Conservation (phyloP, 1,140 invertebrate species). For the Cyrtorhinus lividipennis region DNA sequence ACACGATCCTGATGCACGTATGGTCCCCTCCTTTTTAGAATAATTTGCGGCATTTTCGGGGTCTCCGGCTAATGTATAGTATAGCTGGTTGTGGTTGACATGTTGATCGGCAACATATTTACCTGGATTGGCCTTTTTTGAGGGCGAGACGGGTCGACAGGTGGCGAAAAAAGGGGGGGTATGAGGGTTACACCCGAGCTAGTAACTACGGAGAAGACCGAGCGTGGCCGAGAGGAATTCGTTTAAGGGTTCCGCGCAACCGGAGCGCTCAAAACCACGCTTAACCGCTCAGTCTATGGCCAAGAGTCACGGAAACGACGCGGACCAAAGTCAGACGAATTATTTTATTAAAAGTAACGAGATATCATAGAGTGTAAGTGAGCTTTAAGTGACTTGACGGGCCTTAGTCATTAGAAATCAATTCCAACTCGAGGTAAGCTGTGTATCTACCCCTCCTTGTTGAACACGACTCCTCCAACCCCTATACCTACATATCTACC, state of each 20-base stretch:
- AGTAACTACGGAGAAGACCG: background rate
- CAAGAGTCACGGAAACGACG: slow-evolving; percentile 7
- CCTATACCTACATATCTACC: too few species aligned
- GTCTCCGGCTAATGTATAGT: background rate
- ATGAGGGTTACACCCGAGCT: too few species aligned
- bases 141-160: background rate
- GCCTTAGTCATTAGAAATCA: too few species aligned
- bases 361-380: slow-evolving; percentile 2
- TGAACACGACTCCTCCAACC: too few species aligned
- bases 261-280: slow-evolving; percentile 1
- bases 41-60: background rate
- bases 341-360: background rate
- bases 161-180: too few species aligned
- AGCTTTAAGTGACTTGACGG: too few species aligned
- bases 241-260: background rate
- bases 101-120: background rate
- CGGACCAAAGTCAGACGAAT: slow-evolving; percentile 3
- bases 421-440: too few species aligned
- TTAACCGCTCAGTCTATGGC: background rate
- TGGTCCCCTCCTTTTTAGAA: too few species aligned
- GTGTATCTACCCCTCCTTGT: too few species aligned
- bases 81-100: background rate
- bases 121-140: background rate
- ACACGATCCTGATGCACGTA: too few species aligned
- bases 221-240: background rate